Conservation (phyloP, 23 tunicate genomes). For the Styela clava region DNA sequence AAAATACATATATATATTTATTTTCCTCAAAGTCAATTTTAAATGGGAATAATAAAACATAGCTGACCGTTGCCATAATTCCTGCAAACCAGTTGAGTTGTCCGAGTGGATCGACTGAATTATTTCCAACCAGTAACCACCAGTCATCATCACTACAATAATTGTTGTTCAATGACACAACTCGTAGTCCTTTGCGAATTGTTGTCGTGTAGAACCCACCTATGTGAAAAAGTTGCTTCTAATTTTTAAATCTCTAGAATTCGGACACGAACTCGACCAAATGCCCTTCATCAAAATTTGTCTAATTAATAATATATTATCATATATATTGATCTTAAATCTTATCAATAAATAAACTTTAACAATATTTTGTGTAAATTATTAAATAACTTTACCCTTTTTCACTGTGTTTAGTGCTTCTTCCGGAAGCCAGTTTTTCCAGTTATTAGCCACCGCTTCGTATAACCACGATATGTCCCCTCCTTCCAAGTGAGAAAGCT, state of each 20-base stretch:
- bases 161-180: constrained; percentile 23
- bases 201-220: constrained; percentile 28
- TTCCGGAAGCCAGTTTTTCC: constrained; percentile 22
- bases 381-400: constrained; percentile 27
- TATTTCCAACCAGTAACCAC: constrained; percentile 12
- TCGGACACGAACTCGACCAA: too few relatives aligned
- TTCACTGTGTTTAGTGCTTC: not conserved
- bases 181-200: constrained; percentile 20
- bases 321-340: too few relatives aligned
- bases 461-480: constrained; percentile 29
- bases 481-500: constrained; percentile 7
- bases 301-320: too few relatives aligned
- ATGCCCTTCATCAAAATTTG: too few relatives aligned
- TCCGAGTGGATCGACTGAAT: constrained; percentile 27
- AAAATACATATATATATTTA: too few relatives aligned
- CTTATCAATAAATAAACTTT: too few relatives aligned
- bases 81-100: constrained; percentile 18
- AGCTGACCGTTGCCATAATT: constrained; percentile 17
- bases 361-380: too few relatives aligned
- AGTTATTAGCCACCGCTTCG: constrained; percentile 1
- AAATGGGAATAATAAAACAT: too few relatives aligned
- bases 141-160: constrained; percentile 26
- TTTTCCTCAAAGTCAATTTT: too few relatives aligned
- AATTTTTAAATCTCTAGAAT: not conserved
- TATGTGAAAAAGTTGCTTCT: not conserved